Base-by-base conservation (phyloP, 35 echinoderm and acorn worm genomes). In the Nesometra sesokonis region DNA sequence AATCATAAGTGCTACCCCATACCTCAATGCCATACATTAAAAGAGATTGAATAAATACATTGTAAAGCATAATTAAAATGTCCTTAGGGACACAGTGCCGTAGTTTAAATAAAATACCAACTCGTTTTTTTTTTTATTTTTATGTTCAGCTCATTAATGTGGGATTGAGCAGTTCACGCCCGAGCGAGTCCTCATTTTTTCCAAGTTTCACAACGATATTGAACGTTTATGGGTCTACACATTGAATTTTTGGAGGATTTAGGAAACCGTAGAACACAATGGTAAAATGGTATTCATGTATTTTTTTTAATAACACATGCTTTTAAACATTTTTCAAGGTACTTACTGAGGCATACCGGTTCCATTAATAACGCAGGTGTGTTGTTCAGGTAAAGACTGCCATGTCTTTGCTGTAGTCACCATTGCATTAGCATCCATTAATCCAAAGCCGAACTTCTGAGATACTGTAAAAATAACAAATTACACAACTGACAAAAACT, bases 371-470 rank as follows among this genome's bases (percentile, higher is more conserved):
- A 80, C 40, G 85, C 89, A 97, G 8, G 57, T 78, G 13, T 57
- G 32, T 82, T 97, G 95, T 46, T 93, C 80, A 0, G 95, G 95
- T 32, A 97, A 77, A 32, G 84, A 81, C 32, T 80, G 81, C 95
- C 95, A 97, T 0, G 81, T 76, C 82, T 77, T 37, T 11, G 96
- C 96, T 33, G 78, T 43, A 40, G 79, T 30, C 13, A 99, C 90
- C 93, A 99, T 99, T 0, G 90, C 96, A n/a, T 84, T 88, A 33
- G 96, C 96, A 86, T 99, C 90, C 96, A 99, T 93, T 36, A 99
- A 79, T 76, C 96, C 96, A 92, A 94, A 99, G 19, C 96, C 96
- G 84, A 85, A 99, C 34, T 85, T 82, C 32, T 94, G 92, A 47
- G 90, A 90, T 76, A 94, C 96, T 94, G n/a, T n/a, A n/a, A n/a